A percentile compares a stretch with the other conserved stretches of the same genome.
These are phyloP conservation scores for Scartelaos histophorus DNA, from an alignment of 2,113 vertebrate genomes.

Conservation along the genomic window DNA sequence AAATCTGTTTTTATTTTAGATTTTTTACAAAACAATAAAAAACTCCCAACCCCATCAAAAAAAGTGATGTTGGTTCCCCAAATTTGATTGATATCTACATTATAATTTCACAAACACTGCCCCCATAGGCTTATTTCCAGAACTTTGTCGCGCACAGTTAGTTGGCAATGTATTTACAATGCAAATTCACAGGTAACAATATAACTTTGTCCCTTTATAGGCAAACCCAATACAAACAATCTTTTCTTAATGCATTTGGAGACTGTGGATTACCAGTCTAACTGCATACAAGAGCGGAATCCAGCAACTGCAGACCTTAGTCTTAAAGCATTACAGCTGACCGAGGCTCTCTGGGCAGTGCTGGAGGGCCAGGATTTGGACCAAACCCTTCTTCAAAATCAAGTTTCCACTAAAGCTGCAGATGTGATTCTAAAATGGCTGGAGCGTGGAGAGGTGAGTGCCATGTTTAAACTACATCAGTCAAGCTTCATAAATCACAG, in stretches of 20 bases:
- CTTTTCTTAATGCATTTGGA: slow-evolving; percentile 68
- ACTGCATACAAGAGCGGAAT: not conserved
- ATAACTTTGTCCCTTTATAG: slow-evolving; percentile 55
- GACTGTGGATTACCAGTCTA: slow-evolving; percentile 66
- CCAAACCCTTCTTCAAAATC: slow-evolving; percentile 74
- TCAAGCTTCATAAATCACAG: not conserved
- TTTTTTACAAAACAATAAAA: no score
- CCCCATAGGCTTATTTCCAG: slow-evolving; percentile 25
- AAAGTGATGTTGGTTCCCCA: no score
- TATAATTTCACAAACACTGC: not conserved
- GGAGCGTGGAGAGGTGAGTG: slow-evolving; percentile 81
- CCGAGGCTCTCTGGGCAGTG: slow-evolving; percentile 81
- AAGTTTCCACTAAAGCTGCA: slow-evolving; percentile 79
- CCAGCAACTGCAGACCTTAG: slow-evolving; percentile 29
- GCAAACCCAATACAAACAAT: slow-evolving; percentile 67
- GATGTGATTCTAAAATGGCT: slow-evolving; percentile 81
- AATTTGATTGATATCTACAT: not conserved
- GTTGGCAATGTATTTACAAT: not conserved
- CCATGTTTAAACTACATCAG: not conserved
- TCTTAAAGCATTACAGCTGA: slow-evolving; percentile 81
- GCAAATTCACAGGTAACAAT: not conserved
- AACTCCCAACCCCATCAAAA: no score
- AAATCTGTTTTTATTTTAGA: not conserved
- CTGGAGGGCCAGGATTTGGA: slow-evolving; percentile 82
- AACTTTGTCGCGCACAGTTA: slow-evolving; percentile 13